phyloP scores from a whole-genome alignment of 2,113 vertebrate species.

The Trachemys scripta region DNA sequence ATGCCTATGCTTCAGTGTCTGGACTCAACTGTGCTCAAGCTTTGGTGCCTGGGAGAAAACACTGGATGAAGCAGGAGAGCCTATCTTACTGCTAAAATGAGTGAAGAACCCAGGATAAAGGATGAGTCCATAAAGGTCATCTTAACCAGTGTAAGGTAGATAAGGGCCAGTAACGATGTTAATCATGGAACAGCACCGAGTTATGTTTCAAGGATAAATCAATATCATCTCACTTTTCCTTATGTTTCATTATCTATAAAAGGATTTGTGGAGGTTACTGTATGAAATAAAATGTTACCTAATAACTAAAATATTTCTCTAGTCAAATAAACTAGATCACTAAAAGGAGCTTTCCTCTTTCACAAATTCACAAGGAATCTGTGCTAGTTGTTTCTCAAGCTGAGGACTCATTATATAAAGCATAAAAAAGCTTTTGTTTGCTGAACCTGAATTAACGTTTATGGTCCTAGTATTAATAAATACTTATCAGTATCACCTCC shows the following conservation, averaged over 20 bases:
- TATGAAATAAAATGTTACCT: not conserved
- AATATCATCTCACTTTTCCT: not conserved
- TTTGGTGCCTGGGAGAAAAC: not conserved
- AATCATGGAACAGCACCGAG: not conserved
- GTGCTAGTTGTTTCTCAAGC: not conserved
- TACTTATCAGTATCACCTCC: not conserved
- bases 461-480: not conserved
- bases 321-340: not conserved
- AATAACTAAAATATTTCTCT: not conserved
- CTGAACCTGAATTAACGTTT: not conserved
- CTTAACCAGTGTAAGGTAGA: not conserved
- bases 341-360: not conserved
- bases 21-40: not conserved
- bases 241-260: not conserved
- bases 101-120: not conserved
- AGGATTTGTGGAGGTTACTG: not conserved
- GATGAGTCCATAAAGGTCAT: not conserved
- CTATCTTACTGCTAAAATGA: not conserved
- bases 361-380: not conserved
- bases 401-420: not conserved
- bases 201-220: not conserved
- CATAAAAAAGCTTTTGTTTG: not conserved
- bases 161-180: not conserved
- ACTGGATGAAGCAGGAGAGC: not conserved
- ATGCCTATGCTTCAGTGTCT: not conserved